These are phyloP conservation scores for Pseudochaenichthys georgianus DNA, from an alignment of 2,797 vertebrate species.

Conservation along the genomic window DNA sequence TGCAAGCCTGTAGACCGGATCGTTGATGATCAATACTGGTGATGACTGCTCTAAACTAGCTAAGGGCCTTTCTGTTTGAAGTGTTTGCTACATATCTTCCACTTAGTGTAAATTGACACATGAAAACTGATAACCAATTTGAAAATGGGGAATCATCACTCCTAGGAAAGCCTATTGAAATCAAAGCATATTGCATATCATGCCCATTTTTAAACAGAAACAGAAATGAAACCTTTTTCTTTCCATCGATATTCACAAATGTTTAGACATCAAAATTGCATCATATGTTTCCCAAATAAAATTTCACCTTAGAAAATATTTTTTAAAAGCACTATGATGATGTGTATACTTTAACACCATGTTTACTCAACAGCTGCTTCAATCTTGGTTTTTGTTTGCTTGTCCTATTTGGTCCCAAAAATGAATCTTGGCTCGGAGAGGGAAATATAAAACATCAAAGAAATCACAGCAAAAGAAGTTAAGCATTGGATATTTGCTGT, in stretches of 20 bases:
- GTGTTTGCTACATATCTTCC: slow-evolving; percentile 68
- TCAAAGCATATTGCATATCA: slow-evolving; percentile 51
- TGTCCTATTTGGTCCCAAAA: slow-evolving; percentile 39
- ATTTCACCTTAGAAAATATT: slow-evolving; percentile 25
- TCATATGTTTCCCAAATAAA: slow-evolving; percentile 18
- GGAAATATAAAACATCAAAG: slow-evolving; percentile 23
- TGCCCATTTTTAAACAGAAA: slow-evolving; percentile 49
- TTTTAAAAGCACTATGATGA: slow-evolving; percentile 15
- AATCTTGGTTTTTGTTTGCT: slow-evolving; percentile 14
- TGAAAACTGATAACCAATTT: slow-evolving; percentile 45
- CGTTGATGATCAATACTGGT: slow-evolving; percentile 44
- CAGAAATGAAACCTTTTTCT: slow-evolving; percentile 26
- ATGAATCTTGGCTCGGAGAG: slow-evolving; percentile 7
- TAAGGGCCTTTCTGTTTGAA: slow-evolving; percentile 45
- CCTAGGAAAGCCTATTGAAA: slow-evolving; percentile 42
- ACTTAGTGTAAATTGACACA: slow-evolving; percentile 55
- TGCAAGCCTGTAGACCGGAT: slow-evolving; percentile 43
- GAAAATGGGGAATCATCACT: slow-evolving; percentile 37
- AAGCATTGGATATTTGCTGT: slow-evolving; percentile 26
- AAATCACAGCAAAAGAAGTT: slow-evolving; percentile 26
- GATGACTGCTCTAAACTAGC: slow-evolving; percentile 49
- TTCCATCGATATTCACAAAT: slow-evolving; percentile 49
- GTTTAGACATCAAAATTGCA: slow-evolving; percentile 46
- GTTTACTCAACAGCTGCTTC: slow-evolving; percentile 24
- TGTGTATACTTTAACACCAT: slow-evolving; percentile 23